Percentiles rank a stretch among this genome's conserved stretches.
Conservation (phyloP, 2,113 vertebrate genomes). For the Ramphastos sulfuratus region DNA sequence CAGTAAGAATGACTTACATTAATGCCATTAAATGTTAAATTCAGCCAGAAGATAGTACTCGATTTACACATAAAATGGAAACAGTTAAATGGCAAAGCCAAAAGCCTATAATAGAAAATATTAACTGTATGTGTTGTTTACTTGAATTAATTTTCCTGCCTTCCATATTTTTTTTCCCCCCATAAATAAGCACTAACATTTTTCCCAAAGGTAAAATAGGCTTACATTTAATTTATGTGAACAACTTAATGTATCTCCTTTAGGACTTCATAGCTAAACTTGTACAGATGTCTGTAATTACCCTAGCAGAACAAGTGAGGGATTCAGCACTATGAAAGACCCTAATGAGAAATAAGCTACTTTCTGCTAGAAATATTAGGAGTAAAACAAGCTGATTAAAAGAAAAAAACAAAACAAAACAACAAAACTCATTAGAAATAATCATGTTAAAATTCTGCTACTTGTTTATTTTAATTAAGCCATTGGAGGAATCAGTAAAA, state of each 20-base stretch:
- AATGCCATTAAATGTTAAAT: background rate
- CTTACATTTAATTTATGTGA: conserved; percentile 17
- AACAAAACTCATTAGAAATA: background rate
- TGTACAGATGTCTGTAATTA: conserved; percentile 32
- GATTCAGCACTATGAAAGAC: background rate
- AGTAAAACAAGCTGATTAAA: conserved; percentile 26
- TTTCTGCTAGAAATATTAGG: conserved; percentile 20
- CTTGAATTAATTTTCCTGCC: background rate
- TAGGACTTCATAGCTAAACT: background rate
- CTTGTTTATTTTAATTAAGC: conserved; percentile 48
- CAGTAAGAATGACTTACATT: background rate
- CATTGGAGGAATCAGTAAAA: background rate
- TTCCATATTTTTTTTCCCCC: background rate
- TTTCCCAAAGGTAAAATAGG: conserved; percentile 24
- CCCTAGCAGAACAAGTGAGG: background rate
- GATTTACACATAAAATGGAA: background rate
- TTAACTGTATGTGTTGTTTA: background rate
- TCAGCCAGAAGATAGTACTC: background rate
- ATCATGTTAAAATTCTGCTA: conserved; percentile 18
- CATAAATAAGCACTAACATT: background rate
- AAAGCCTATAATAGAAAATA: background rate
- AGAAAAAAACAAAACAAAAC: background rate
- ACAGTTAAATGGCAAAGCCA: background rate
- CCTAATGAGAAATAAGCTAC: conserved; percentile 13
- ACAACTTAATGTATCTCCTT: background rate